Evolutionary conservation across 2,113 vertebrate species (phyloP).

Genomic region (Periophthalmodon schlosseri): DNA sequence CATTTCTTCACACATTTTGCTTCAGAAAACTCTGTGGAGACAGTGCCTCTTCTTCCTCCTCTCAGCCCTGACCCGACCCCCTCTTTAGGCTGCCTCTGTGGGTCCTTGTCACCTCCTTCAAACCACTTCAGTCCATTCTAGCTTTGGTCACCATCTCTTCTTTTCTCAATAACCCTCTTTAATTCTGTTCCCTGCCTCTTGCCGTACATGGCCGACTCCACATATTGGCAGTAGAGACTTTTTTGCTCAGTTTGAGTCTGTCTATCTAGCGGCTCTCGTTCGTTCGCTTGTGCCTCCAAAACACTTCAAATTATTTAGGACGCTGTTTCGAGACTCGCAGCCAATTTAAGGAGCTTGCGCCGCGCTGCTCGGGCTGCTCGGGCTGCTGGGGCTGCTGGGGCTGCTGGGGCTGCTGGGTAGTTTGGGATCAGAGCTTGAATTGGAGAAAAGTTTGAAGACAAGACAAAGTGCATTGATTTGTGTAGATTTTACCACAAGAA

Average conservation of each 20-base stretch:
- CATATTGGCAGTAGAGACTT: conserved; percentile 62
- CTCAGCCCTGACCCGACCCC: conserved; percentile 54
- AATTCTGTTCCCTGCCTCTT: conserved; percentile 55
- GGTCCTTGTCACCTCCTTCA: conserved; percentile 51
- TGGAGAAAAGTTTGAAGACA: conserved; percentile 8
- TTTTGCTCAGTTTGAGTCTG: conserved; percentile 56
- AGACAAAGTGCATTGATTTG: not conserved
- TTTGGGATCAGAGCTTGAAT: conserved; percentile 10
- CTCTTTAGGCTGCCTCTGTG: conserved; percentile 43
- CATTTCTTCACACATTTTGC: not conserved
- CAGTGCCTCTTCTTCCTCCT: conserved; percentile 28
- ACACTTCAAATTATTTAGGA: conserved; percentile 39
- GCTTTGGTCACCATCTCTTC: conserved; percentile 48
- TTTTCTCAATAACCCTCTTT: conserved; percentile 48
- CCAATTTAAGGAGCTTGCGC: conserved; percentile 18
- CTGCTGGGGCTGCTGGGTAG: conserved; percentile 4
- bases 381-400: too few relatives aligned
- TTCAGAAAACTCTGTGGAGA: not conserved
- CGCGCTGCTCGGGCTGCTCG: not conserved
- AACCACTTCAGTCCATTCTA: conserved; percentile 55
- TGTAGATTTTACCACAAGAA: not conserved
- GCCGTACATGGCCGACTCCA: conserved; percentile 41
- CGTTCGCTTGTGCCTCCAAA: conserved; percentile 34
- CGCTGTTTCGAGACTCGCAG: conserved; percentile 29
- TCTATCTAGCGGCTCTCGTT: conserved; percentile 34